Base-by-base conservation (phyloP, 2,113 vertebrate genomes). In the Lophura nycthemera region DNA sequence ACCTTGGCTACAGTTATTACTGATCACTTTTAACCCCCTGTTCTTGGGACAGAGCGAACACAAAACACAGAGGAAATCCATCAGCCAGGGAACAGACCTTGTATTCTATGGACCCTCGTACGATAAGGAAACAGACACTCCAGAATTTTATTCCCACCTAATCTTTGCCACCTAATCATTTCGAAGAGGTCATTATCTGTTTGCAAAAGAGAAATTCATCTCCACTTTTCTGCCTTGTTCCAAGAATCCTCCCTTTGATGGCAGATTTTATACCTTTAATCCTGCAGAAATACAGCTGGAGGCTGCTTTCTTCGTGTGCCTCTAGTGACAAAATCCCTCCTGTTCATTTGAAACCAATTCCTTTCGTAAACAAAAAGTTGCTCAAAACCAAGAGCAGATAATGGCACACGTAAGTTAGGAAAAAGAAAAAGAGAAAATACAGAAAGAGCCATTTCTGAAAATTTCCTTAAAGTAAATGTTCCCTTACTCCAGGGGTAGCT, bases 371-470 rank as follows among this genome's bases (percentile, higher is more conserved):
- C 47, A 91, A 89, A 77, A 89, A 67, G 47, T 74, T 81, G 60
- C 27, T 89, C 75, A 69, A 94, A 94, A 83, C n/a, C 50, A 92
- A 95, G 60, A 15, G 61, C 69, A 95, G 88, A 83, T 90, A 90
- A 40, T 63, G 67, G 42, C 69, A 78, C 1, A 80, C 45, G 64
- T 34, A 88, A 88, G 48, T 36, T 63, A 59, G 79, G 81, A 92
- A 54, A 83, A 92, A 54, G 42, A 30, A 66, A 85, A 76, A 76
- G 22, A 36, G 40, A 88, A 67, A 22, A 15, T 19, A 80, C 2
- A 88, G 57, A 83, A 88, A 93, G 25, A 40, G 67, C 21, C 57
- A 88, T 90, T 89, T 77, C 64, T 77, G 60, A 83, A 36, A 74
- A 22, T 47, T 81, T 71, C 83, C 75, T 70, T 83, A 8, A 71